Conservation (phyloP, 1,140 invertebrate species). For the Armadillidium nasatum region DNA sequence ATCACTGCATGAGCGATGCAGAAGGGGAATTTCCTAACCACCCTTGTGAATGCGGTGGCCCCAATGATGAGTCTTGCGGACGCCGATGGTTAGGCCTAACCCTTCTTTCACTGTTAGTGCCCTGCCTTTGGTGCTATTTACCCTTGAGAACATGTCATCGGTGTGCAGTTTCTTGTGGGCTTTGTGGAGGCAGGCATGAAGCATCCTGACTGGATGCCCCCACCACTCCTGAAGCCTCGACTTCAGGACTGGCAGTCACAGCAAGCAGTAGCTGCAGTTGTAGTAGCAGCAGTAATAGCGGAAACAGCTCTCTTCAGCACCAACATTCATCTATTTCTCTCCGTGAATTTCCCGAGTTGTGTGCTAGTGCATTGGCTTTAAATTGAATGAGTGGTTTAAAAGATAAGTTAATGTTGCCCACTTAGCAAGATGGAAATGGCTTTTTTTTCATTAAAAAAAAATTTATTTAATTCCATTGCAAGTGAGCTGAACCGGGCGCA, state of each 20-base stretch:
- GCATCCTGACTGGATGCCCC: constrained; percentile 37
- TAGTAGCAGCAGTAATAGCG: not conserved
- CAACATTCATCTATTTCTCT: not conserved
- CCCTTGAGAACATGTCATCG: constrained; percentile 77
- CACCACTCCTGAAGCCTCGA: not conserved
- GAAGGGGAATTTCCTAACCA: constrained; percentile 64
- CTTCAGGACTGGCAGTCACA: constrained; percentile 1
- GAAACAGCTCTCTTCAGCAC: not conserved
- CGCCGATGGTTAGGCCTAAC: constrained; percentile 75
- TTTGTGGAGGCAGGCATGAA: constrained; percentile 56
- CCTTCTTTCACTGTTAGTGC: constrained; percentile 78
- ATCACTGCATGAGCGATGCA: constrained; percentile 84
- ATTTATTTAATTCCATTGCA: no score
- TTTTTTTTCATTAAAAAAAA: no score
- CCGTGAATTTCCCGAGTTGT: not conserved
- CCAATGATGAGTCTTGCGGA: constrained; percentile 47
- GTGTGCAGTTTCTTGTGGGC: constrained; percentile 54
- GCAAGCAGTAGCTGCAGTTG: not conserved
- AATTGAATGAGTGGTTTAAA: not conserved
- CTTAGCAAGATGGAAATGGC: no score
- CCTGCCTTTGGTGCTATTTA: constrained; percentile 88
- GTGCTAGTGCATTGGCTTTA: not conserved
- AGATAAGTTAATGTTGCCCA: no score
- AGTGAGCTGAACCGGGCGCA: no score
- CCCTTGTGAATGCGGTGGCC: constrained; percentile 66